Evolutionary conservation across 2,888 invertebrate genomes (phyloP), one percentile per base, ranked within the genome.

Genomic region (Lepidonotus clava): DNA sequence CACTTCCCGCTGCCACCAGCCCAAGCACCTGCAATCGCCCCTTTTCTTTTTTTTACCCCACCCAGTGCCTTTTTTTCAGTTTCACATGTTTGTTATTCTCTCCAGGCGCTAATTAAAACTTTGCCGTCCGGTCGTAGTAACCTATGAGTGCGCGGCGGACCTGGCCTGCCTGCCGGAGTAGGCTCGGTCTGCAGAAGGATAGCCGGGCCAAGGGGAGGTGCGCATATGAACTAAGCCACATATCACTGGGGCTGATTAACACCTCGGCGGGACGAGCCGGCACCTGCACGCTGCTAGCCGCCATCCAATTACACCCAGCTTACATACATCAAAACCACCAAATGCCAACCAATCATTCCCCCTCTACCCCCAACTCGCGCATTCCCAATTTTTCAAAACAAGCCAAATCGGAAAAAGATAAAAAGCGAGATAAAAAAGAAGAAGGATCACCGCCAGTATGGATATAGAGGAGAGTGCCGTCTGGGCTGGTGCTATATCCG

Each of bases 91-190:
- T 80, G 80, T 51, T 51, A 80, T 80, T 80, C 80, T 28, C 46
- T 46, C 46, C 80, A 80, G 41, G 46, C n/a, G 80, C 51, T 80
- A 80, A 80, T 80, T 80, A 80, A 80, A 80, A 80, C 80, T 80
- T 80, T 41, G 80, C 80, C 51, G 41, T 80, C 51, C 28, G 46
- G 24, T 21, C 51, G 46, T n/a, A 24, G 80, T 80, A 80, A 80
- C 41, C 80, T 80, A 80, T 80, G 80, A 80, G 80, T 41, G 80
- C 14, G 41, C 24, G 34, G 46, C 51, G 46, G 71, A 38, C 32
- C 8, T 71, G 71, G 6, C 8, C 71, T 41, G 80, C 24, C 51
- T 80, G 5, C 80, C 14, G 18, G 51, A 46, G 28, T 21, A 24
- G 80, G 41, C 14, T 46, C 18, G 41, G 51, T 21, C 51, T 51